phyloP scores from a whole-genome alignment of 2,797 vertebrate species.

The Leptoclinus maculatus region DNA sequence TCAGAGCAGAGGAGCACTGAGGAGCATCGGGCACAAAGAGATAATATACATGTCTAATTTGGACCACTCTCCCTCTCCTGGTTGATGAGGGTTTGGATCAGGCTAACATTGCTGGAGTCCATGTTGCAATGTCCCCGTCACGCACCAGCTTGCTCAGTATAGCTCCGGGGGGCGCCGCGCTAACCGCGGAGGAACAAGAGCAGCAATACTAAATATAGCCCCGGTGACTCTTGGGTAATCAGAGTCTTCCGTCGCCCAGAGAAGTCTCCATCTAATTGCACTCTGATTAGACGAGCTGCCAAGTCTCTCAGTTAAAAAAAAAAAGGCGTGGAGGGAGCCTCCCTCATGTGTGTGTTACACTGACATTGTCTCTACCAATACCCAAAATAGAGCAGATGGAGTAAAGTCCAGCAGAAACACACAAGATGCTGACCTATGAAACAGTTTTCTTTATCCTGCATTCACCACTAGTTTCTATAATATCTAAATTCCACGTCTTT shows the following conservation, averaged over 20 bases:
- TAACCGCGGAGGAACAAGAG: conserved; percentile 65
- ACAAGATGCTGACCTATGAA: conserved; percentile 31
- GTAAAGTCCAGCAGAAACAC: conserved; percentile 27
- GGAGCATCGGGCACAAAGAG: conserved; percentile 12
- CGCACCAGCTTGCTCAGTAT: conserved; percentile 52
- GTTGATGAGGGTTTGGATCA: conserved; percentile 46
- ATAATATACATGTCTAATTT: conserved; percentile 12
- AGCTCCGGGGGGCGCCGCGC: conserved; percentile 62
- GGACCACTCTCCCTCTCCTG: conserved; percentile 3
- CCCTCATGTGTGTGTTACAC: conserved; percentile 71
- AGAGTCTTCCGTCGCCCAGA: conserved; percentile 80
- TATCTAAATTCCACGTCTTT: background rate
- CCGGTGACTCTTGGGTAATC: conserved; percentile 86
- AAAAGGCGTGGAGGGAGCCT: conserved; percentile 67
- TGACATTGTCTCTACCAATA: conserved; percentile 65
- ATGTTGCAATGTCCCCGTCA: conserved; percentile 28
- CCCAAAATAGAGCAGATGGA: conserved; percentile 58
- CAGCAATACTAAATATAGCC: conserved; percentile 84
- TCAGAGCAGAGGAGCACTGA: conserved; percentile 16
- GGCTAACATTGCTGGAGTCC: conserved; percentile 36
- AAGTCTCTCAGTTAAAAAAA: conserved; percentile 57
- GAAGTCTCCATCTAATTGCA: conserved; percentile 84
- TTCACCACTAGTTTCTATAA: background rate
- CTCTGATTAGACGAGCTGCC: conserved; percentile 83
- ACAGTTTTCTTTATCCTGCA: background rate